These are phyloP conservation scores for Xenops minutus DNA, from an alignment of 2,797 vertebrate species.

Conservation along the genomic window DNA sequence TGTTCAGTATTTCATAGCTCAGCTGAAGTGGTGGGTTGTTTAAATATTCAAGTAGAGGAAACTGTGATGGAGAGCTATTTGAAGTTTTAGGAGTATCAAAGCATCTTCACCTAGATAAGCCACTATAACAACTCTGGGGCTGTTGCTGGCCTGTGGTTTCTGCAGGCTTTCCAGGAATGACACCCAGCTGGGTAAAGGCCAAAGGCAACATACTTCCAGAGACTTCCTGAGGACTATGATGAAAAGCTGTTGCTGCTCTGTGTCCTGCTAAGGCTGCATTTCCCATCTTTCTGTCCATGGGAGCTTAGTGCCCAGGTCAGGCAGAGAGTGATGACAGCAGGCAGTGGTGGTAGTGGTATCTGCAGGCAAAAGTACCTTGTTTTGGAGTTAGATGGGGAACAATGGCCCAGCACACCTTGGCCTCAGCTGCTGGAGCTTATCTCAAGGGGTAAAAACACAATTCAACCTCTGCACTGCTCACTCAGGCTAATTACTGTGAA, in stretches of 20 bases:
- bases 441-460: background rate
- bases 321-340: background rate
- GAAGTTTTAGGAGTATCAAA: conserved; percentile 61
- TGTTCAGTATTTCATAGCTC: conserved; percentile 42
- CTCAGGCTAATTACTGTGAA: background rate
- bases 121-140: conserved; percentile 23
- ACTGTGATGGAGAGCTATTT: conserved; percentile 38
- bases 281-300: background rate
- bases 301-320: background rate
- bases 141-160: conserved; percentile 17
- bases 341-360: background rate
- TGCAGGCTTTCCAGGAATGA: conserved; percentile 46
- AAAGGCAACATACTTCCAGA: background rate
- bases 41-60: conserved; percentile 57
- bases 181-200: background rate
- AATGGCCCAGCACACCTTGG: background rate
- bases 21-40: conserved; percentile 49
- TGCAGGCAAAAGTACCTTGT: background rate
- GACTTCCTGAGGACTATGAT: background rate
- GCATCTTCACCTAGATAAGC: conserved; percentile 41
- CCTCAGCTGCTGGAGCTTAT: background rate
- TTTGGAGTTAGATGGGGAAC: background rate
- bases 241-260: background rate
- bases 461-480: background rate
- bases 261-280: background rate